Evolutionary conservation across 2,888 invertebrate genomes (phyloP), one percentile per base, ranked within the genome.

Genomic region (Athetis lepigone): DNA sequence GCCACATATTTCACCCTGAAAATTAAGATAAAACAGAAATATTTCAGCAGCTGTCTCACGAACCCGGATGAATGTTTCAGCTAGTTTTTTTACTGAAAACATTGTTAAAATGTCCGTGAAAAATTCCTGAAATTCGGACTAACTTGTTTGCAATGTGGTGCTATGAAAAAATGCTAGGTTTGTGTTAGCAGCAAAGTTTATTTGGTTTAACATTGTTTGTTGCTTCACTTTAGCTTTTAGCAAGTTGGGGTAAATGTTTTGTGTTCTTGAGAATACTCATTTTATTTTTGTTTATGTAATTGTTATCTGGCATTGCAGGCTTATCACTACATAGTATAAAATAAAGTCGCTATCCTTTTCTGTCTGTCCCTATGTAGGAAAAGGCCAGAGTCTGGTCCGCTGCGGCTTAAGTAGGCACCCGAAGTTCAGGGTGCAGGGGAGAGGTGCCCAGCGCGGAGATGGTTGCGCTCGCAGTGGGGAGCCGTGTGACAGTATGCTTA

Each of bases 41-140:
- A 54, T 66, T 71, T 49, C 50, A 58, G 11, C 75, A 60, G 54
- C 68, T 77, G 75, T 27, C 36, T 23, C 42, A 23, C 25, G 25
- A 42, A 55, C 36, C 56, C 56, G 49, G 52, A 57, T 55, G 67
- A 11, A 42, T 36, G 49, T 67, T 67, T 51, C 54, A 74, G 16
- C 58, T 33, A 40, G 54, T 55, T 66, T 74, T 61, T 62, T 66
- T 52, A 33, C 13, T 45, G 19, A 45, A 57, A 61, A 59, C 45
- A 70, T 16, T 43, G 51, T 52, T 52, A 52, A 46, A 56, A 71
- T 54, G 19, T 65, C 19, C 19, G 59, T 50, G 16, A 52, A 54
- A 55, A 45, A 19, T 25, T 45, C 11, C 50, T 33, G 43, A 60
- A 62, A 60, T 51, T 51, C 43, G 0, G 61, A 45, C 54, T 57